These are phyloP conservation scores for Trachurus trachurus DNA, from an alignment of 2,797 vertebrate genomes.

Conservation along the genomic window DNA sequence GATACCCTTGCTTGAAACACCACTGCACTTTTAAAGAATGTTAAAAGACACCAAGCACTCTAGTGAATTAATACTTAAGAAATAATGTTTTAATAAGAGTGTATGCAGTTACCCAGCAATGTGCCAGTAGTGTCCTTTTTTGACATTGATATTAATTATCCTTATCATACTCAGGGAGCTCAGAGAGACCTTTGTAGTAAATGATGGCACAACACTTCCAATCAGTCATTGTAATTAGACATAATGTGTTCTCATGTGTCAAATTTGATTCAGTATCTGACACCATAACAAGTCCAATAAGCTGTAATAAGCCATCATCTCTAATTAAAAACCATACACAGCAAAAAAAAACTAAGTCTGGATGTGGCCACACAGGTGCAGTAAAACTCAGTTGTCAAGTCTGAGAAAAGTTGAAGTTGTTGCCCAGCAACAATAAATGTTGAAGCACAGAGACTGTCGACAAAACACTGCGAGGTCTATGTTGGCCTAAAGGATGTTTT, in stretches of 20 bases:
- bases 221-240: background rate
- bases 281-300: background rate
- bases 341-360: background rate
- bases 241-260: background rate
- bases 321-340: background rate
- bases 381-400: conserved; percentile 10
- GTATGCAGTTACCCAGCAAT: background rate
- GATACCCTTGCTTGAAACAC: background rate
- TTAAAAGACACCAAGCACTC: background rate
- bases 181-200: background rate
- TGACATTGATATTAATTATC: background rate
- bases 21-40: background rate
- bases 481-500: background rate
- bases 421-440: conserved; percentile 19
- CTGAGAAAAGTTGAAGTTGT: conserved; percentile 19
- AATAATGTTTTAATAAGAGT: background rate
- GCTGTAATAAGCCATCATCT: background rate
- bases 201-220: background rate
- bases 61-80: background rate
- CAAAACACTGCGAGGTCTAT: conserved; percentile 8
- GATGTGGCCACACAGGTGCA: conserved; percentile 1
- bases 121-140: background rate
- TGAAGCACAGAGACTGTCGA: conserved; percentile 3
- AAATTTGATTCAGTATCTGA: background rate
- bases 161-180: background rate